Percentiles rank a stretch among this genome's conserved stretches.
phyloP scores from a whole-genome alignment of 2,797 vertebrate species.

The Danio tinwini region DNA sequence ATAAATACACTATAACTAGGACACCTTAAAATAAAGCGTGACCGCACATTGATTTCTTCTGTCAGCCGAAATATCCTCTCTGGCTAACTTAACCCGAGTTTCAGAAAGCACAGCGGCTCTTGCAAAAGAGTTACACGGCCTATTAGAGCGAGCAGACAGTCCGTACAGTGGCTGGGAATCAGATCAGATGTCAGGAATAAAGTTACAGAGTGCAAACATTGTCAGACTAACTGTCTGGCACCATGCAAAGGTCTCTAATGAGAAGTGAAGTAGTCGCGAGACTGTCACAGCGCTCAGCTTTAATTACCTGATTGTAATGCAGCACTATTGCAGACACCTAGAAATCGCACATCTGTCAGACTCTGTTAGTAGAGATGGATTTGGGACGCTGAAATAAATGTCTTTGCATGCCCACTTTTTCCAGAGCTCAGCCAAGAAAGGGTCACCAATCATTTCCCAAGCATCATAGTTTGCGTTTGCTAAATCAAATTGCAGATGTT shows the following conservation, averaged over 20 bases:
- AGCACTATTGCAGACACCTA: constrained; percentile 32
- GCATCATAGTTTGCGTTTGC: too few species aligned
- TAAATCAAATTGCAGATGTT: too few species aligned
- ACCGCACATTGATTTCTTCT: neutral
- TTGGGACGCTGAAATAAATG: constrained; percentile 3
- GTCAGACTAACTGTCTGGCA: constrained; percentile 24
- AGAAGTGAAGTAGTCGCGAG: constrained; percentile 11
- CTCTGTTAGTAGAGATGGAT: constrained; percentile 12
- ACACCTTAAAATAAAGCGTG: too few species aligned
- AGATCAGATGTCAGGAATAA: constrained; percentile 33
- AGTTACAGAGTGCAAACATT: constrained; percentile 21
- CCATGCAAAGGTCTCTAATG: constrained; percentile 34
- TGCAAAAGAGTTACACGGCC: constrained; percentile 11
- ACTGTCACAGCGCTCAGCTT: constrained; percentile 30
- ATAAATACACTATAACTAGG: too few species aligned
- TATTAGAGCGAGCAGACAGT: constrained; percentile 16
- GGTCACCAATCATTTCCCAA: too few species aligned
- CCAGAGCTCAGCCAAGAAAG: neutral
- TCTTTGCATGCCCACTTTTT: neutral
- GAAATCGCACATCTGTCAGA: constrained; percentile 27
- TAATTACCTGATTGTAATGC: constrained; percentile 46
- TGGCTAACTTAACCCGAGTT: neutral
- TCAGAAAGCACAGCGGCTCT: neutral
- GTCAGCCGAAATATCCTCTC: neutral
- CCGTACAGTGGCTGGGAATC: constrained; percentile 6